Evolutionary conservation across 2,113 vertebrate genomes (phyloP).

Genomic region (Anser cygnoides): DNA sequence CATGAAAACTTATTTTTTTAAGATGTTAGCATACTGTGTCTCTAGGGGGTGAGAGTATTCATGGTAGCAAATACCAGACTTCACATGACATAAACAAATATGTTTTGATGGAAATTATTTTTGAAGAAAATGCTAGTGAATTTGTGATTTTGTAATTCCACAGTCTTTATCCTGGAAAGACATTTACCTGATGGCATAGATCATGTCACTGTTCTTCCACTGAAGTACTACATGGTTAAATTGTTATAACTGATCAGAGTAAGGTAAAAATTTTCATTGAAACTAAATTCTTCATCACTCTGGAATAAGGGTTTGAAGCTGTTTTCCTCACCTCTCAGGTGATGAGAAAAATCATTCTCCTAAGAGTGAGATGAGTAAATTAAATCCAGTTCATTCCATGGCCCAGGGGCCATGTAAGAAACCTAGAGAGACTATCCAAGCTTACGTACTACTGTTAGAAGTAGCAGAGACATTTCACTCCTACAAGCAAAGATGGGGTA

Average conservation of each 20-base stretch:
- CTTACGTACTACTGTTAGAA: neutral
- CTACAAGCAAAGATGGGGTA: neutral
- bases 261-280: neutral
- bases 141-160: neutral
- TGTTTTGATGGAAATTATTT: neutral
- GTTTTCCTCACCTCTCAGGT: neutral
- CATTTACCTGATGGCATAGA: neutral
- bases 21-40: neutral
- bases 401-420: neutral
- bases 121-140: neutral
- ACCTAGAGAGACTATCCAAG: neutral
- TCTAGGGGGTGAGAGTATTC: neutral
- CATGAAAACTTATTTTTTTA: neutral
- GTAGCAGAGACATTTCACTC: neutral
- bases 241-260: neutral
- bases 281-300: neutral
- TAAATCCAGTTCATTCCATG: neutral
- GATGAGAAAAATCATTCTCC: neutral
- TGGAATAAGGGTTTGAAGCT: neutral
- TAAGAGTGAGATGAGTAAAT: neutral
- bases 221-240: neutral
- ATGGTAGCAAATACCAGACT: neutral
- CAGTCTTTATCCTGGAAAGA: neutral
- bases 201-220: neutral
- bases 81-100: neutral